Evolutionary conservation across 37 sponge, comb jelly and placozoan genomes (phyloP).

Genomic region (Hormiphora californensis): DNA sequence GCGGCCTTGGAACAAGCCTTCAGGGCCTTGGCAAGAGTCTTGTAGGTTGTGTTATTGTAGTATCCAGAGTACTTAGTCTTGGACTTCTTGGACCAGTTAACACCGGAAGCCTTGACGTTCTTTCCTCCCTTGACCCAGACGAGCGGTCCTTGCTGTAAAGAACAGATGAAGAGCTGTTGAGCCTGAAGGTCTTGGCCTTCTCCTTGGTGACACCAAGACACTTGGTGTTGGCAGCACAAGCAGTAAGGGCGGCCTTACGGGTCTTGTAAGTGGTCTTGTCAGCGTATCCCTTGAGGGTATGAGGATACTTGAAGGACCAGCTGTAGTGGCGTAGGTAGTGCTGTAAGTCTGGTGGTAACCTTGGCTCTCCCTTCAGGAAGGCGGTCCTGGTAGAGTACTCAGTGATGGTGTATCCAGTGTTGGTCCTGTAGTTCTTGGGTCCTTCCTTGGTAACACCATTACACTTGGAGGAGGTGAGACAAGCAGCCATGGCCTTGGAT

Average conservation of each 20-base stretch:
- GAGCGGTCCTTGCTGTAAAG: background rate
- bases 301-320: background rate
- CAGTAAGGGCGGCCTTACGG: background rate
- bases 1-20: background rate
- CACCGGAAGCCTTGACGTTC: background rate
- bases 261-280: background rate
- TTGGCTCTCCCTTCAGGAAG: background rate
- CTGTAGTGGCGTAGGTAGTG: background rate
- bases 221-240: background rate
- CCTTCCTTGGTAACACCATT: background rate
- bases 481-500: background rate
- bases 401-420: background rate
- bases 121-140: background rate
- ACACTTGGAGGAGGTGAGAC: slow-evolving; percentile 30
- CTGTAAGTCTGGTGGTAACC: background rate
- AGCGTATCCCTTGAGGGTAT: background rate
- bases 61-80: background rate
- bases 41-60: background rate
- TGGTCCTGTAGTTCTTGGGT: background rate
- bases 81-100: background rate
- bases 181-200: background rate
- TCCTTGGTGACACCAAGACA: slow-evolving; percentile 13
- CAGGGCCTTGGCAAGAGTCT: background rate
- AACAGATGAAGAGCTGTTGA: background rate
- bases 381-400: background rate